Evolutionary conservation across 2,113 vertebrate genomes (phyloP).

Genomic region (Urocynchramus pylzowi): DNA sequence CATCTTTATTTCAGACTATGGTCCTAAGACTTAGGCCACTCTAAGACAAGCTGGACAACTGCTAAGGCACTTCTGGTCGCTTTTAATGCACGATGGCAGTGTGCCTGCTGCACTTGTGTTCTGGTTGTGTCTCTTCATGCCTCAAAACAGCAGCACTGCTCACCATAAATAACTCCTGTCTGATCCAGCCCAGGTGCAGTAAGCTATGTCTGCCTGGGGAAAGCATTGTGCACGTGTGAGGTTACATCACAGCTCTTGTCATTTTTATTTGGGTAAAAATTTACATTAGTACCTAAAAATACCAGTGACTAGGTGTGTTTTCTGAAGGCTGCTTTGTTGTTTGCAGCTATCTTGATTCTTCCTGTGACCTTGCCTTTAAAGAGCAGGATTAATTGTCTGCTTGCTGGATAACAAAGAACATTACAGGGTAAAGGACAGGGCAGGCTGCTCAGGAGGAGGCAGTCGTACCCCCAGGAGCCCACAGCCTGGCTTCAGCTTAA

Average conservation of each 20-base stretch:
- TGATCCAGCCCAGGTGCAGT: not conserved
- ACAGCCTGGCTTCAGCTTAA: not conserved
- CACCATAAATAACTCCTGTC: not conserved
- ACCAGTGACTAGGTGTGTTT: not conserved
- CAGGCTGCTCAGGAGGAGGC: not conserved
- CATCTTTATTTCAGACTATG: not conserved
- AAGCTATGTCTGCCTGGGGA: not conserved
- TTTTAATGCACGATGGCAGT: not conserved
- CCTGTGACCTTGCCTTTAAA: not conserved
- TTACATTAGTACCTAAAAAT: not conserved
- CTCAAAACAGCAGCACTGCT: not conserved
- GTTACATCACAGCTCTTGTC: not conserved
- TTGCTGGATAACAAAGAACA: not conserved
- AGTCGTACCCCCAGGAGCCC: not conserved
- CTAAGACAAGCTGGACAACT: not conserved
- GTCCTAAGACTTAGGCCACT: not conserved
- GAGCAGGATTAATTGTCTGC: not conserved
- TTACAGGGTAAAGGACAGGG: not conserved
- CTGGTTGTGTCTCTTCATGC: not conserved
- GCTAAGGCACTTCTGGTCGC: not conserved
- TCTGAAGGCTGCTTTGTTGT: not conserved
- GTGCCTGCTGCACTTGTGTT: fast-evolving
- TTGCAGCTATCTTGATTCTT: not conserved
- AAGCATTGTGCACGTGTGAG: not conserved
- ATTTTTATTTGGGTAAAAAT: not conserved